Conservation (phyloP, 2,797 vertebrate species). For the Trematomus bernacchii region DNA sequence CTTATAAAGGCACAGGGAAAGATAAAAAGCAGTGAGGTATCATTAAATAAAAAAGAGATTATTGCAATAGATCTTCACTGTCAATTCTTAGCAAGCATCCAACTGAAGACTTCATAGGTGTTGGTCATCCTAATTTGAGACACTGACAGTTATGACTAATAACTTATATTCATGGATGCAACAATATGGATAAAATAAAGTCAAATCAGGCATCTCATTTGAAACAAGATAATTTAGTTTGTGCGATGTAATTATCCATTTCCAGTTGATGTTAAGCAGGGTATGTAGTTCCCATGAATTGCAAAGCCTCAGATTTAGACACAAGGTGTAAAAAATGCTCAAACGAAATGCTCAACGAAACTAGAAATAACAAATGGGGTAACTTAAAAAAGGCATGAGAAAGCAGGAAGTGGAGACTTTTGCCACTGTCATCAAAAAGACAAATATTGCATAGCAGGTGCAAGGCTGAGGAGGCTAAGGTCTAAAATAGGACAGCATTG, state of each 20-base stretch:
- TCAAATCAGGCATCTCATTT: neutral
- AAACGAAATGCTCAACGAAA: too few species aligned
- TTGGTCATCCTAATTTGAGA: neutral
- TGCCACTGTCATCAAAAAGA: slow-evolving; percentile 54
- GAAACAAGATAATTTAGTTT: neutral
- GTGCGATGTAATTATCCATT: neutral
- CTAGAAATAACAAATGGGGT: slow-evolving; percentile 57
- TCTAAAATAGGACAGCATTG: slow-evolving; percentile 52
- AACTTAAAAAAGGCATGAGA: slow-evolving; percentile 40
- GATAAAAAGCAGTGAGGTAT: neutral
- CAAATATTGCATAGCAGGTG: slow-evolving; percentile 54
- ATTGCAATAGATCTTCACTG: neutral
- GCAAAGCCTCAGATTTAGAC: neutral
- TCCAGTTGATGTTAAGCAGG: neutral
- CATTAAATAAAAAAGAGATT: neutral
- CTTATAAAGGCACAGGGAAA: neutral
- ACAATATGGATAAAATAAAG: too few species aligned
- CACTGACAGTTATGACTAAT: slow-evolving; percentile 4
- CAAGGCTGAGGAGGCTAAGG: slow-evolving; percentile 35
- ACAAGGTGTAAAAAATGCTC: neutral
- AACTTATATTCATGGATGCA: neutral
- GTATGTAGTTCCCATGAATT: neutral
- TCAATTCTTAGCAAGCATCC: neutral
- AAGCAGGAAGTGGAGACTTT: slow-evolving; percentile 28
- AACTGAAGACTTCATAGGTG: neutral